Evolutionary conservation across 2,888 invertebrate species (phyloP), one percentile per base, ranked within the genome.

Genomic region (Anodontia alba): DNA sequence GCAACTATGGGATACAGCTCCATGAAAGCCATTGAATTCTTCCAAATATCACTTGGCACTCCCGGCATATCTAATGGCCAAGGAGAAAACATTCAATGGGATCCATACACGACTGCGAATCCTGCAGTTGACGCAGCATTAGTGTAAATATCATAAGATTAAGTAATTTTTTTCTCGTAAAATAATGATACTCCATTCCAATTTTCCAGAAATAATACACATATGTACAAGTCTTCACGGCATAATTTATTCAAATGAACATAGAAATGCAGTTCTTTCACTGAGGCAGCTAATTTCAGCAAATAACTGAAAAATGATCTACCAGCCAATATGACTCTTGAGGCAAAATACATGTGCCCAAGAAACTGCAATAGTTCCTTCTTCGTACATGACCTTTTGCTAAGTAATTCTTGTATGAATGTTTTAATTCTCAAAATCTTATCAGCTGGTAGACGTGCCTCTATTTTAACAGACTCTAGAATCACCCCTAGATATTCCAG

Each of bases 401-500:
- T 8, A 7, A 62, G 33, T 3, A 54, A 15, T 1, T 29, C 29
- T 10, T 54, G 2, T 2, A 26, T 54, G 29, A 54, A 54, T 5
- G 2, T 29, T 26, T 26, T 54, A n/a, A 54, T 54, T 54, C 54
- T 23, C 15, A 26, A 3, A 26, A 54, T 33, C n/a, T 62, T 62
- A 20, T 62, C 62, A 33, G 1, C 3, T 33, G 62, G 62, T 33
- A 62, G 20, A 20, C 31, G 62, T 17, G 33, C 31, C 20, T 33
- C 33, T 33, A 85, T 81, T 49, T 77, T 62, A 3, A 43, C 68
- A 15, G 86, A 71, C 31, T 75, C 75, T 17, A 75, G 51, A 33
- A 68, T 68, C n/a, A 75, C 49, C 12, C 75, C 87, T 1, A 87
- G 51, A 38, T 79, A 87, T 54, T 79, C 80, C 20, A 87, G 26